These are phyloP conservation scores for Paratrypauchen microcephalus DNA, from an alignment of 2,797 vertebrate species.

Conservation along the genomic window DNA sequence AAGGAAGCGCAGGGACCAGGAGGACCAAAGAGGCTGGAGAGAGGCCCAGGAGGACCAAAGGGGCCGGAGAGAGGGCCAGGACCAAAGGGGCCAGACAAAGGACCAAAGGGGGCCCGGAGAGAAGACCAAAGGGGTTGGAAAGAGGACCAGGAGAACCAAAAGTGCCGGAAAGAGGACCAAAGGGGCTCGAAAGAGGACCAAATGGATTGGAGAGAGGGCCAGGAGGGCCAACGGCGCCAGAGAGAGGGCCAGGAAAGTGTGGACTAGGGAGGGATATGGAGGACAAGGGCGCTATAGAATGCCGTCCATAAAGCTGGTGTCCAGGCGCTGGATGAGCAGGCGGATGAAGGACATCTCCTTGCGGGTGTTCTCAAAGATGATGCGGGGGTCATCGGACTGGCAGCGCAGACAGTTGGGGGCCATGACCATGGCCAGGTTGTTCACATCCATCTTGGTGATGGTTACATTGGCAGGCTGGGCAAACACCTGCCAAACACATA, in stretches of 20 bases:
- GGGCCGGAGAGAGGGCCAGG: neutral
- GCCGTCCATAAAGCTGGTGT: slow-evolving; percentile 86
- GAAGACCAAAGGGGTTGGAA: neutral
- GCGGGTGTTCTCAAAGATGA: slow-evolving; percentile 94
- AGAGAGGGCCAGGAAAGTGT: too few species aligned
- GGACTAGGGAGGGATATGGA: neutral
- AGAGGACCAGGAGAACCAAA: neutral
- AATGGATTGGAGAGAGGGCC: neutral
- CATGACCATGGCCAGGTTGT: slow-evolving; percentile 96
- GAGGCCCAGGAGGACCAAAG: slow-evolving; percentile 65
- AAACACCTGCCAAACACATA: slow-evolving; percentile 78
- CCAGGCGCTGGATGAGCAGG: slow-evolving; percentile 90
- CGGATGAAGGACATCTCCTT: slow-evolving; percentile 93
- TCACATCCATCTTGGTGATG: slow-evolving; percentile 94
- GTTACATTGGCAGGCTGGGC: slow-evolving; percentile 89
- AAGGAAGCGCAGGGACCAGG: slow-evolving; percentile 25
- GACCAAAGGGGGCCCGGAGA: neutral
- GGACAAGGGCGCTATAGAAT: neutral
- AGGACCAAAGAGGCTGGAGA: neutral
- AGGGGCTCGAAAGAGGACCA: too few species aligned
- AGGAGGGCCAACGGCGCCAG: neutral
- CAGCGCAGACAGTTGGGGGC: slow-evolving; percentile 92
- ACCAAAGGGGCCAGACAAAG: neutral
- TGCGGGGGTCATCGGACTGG: slow-evolving; percentile 86
- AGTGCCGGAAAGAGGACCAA: neutral